A percentile compares a stretch with the other conserved stretches of the same genome.
Conservation (phyloP, 2,888 invertebrate genomes). For the Andrena bicolor region DNA sequence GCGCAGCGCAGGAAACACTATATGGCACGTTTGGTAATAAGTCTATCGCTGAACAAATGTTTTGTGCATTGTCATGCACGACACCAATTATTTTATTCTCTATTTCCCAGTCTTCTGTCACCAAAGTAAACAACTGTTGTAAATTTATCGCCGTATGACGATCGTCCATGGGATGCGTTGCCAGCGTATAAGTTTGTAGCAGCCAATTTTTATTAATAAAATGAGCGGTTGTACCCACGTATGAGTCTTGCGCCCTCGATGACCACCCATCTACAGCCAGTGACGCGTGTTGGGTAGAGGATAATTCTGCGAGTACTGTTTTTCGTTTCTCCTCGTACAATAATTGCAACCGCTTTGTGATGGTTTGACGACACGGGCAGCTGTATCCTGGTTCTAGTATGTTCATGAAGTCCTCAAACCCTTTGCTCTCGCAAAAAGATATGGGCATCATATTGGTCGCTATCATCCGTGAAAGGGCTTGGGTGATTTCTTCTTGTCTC, state of each 20-base stretch:
- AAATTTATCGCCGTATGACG: background rate
- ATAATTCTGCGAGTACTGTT: background rate
- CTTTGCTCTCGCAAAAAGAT: background rate
- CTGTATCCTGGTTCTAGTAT: background rate
- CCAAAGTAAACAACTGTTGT: background rate
- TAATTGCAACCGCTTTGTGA: background rate
- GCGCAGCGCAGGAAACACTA: background rate
- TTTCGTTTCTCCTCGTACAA: background rate
- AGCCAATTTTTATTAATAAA: background rate
- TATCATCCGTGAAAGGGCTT: background rate
- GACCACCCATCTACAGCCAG: background rate
- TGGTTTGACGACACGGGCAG: background rate
- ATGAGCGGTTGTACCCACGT: background rate
- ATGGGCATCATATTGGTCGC: background rate
- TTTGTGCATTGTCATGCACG: background rate
- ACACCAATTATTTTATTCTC: background rate
- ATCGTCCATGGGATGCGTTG: background rate
- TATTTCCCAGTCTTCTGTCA: background rate
- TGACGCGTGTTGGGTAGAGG: background rate
- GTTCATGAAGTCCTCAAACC: background rate
- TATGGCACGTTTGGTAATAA: background rate
- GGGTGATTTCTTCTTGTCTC: background rate
- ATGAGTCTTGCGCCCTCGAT: background rate
- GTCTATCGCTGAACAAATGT: background rate
- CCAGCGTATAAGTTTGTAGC: background rate